These are phyloP conservation scores for Sinosuthora webbiana DNA, from an alignment of 2,113 vertebrate genomes.

Conservation along the genomic window DNA sequence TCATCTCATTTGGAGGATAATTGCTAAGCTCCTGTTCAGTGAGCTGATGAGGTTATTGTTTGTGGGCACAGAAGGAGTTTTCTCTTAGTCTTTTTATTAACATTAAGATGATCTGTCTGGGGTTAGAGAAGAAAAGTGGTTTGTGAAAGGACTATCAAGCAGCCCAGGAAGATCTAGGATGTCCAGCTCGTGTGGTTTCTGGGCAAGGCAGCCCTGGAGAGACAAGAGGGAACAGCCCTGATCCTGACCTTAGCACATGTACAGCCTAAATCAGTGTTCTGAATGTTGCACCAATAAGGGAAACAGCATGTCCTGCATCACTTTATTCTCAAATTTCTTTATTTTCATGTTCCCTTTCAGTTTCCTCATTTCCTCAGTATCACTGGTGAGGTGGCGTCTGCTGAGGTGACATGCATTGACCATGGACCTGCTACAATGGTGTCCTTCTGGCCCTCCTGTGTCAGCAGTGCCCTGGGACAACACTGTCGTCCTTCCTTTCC, in stretches of 20 bases:
- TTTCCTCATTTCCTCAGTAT: neutral
- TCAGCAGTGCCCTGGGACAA: neutral
- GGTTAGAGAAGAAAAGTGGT: neutral
- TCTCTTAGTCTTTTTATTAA: neutral
- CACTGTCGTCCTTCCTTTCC: neutral
- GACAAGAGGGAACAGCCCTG: neutral
- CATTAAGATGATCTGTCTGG: neutral
- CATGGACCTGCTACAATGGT: neutral
- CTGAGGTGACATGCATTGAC: accelerated
- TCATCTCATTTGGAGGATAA: neutral
- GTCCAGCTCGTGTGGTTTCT: neutral
- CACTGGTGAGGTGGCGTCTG: neutral
- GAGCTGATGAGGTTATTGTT: neutral
- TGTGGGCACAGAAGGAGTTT: neutral
- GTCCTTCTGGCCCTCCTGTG: neutral
- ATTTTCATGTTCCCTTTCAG: neutral
- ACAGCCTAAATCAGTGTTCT: neutral
- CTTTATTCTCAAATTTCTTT: neutral
- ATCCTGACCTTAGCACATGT: neutral
- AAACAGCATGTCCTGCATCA: neutral
- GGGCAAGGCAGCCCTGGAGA: neutral
- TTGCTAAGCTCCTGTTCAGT: neutral
- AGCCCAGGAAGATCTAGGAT: neutral
- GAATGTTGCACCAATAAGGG: neutral
- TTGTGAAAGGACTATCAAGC: neutral